These are phyloP conservation scores for Agrilus cyanescens DNA, from an alignment of 2,888 invertebrate genomes.

Conservation along the genomic window DNA sequence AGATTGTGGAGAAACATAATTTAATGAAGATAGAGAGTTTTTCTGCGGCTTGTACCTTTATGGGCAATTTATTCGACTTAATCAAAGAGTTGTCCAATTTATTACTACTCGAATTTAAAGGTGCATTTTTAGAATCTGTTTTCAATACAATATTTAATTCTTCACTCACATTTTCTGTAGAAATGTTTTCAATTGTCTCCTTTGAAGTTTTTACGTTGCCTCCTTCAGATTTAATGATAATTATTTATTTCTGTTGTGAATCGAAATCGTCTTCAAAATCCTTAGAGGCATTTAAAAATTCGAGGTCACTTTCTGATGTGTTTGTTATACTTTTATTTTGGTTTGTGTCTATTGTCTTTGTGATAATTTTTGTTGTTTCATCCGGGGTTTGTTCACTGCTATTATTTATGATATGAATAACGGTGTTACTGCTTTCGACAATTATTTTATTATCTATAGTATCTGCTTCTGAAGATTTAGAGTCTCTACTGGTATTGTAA, in stretches of 20 bases:
- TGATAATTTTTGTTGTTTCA: slow-evolving; percentile 4
- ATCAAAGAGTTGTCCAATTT: no score
- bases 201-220: background rate
- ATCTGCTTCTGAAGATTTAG: slow-evolving; percentile 15
- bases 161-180: slow-evolving; percentile 8
- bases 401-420: slow-evolving; percentile 28
- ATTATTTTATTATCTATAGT: slow-evolving; percentile 21
- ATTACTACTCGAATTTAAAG: no score
- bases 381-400: slow-evolving; percentile 6
- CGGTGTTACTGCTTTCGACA: slow-evolving; percentile 33
- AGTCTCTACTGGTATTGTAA: background rate
- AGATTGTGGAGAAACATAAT: background rate
- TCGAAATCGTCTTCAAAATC: no score
- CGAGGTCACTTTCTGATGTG: slow-evolving; percentile 8
- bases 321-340: slow-evolving; percentile 9
- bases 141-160: no score
- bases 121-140: no score
- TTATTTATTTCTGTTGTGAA: no score
- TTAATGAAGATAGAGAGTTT: background rate
- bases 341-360: slow-evolving; percentile 13
- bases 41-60: background rate
- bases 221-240: background rate
- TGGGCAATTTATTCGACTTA: no score
- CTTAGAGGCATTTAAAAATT: slow-evolving; percentile 10
- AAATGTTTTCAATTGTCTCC: slow-evolving; percentile 1